These are phyloP conservation scores for Eolophus roseicapilla DNA, from an alignment of 2,113 vertebrate species.

Conservation along the genomic window DNA sequence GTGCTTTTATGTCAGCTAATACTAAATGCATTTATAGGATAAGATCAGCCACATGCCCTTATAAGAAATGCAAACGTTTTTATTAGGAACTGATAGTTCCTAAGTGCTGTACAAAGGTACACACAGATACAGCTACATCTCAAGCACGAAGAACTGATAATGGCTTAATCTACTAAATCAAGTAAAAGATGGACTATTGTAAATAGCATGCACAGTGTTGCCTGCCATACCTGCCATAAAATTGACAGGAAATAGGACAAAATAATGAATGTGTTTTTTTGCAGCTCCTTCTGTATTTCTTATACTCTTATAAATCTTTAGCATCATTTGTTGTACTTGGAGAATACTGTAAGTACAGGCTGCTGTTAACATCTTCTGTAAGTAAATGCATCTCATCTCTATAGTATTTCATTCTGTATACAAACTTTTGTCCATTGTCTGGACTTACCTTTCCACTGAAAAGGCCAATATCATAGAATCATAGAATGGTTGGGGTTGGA, in stretches of 20 bases:
- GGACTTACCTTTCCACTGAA: background rate
- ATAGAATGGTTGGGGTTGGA: background rate
- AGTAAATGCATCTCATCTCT: background rate
- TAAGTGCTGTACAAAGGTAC: background rate
- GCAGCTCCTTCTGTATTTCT: background rate
- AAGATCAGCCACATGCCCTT: background rate
- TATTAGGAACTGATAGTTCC: background rate
- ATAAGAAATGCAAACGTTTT: background rate
- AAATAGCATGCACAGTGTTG: background rate
- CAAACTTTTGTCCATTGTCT: background rate
- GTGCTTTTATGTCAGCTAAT: background rate
- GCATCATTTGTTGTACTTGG: background rate
- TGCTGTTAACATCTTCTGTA: background rate
- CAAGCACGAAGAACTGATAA: background rate
- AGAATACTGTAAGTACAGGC: background rate
- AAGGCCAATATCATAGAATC: background rate
- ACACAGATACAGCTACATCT: background rate
- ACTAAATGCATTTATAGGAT: background rate
- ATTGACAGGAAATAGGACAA: background rate
- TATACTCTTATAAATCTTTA: background rate
- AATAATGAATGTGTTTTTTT: background rate
- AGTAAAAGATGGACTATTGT: background rate
- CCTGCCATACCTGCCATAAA: background rate
- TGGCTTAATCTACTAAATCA: background rate
- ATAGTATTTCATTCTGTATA: background rate